Conservation (phyloP, 2,113 vertebrate species). For the Rynchops niger region DNA sequence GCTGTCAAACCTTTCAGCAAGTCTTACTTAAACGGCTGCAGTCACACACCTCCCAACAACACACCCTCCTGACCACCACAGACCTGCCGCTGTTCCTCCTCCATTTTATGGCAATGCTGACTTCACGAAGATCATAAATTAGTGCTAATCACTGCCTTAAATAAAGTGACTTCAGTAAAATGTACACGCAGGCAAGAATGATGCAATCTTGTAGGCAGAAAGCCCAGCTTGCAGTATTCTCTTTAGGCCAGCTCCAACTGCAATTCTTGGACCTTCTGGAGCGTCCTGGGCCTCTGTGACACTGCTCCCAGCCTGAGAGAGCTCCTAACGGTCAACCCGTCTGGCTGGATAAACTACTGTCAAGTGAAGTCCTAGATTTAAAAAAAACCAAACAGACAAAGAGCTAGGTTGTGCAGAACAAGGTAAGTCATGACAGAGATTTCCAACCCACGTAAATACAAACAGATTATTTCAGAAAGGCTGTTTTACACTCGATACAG, state of each 20-base stretch:
- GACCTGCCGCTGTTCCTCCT: background rate
- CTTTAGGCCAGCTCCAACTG: background rate
- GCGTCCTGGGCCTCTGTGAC: background rate
- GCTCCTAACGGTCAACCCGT: background rate
- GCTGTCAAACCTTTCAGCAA: background rate
- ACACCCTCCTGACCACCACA: background rate
- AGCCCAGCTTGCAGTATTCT: background rate
- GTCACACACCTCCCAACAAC: background rate
- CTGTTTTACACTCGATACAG: background rate
- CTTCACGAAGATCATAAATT: background rate
- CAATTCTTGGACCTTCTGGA: background rate
- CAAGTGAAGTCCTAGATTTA: background rate
- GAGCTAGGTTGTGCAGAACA: background rate
- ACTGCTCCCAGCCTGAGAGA: background rate
- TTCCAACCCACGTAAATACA: background rate
- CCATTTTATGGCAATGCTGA: background rate
- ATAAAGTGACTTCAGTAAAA: background rate
- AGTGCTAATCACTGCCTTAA: background rate
- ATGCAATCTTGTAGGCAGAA: background rate
- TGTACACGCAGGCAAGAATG: accelerated
- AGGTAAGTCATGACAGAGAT: background rate
- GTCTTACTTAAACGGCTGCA: background rate
- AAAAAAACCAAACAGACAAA: background rate
- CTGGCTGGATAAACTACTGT: background rate
- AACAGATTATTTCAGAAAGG: background rate